Base-by-base conservation (phyloP, 2,888 invertebrate genomes). In the Uloborus plumipes region DNA sequence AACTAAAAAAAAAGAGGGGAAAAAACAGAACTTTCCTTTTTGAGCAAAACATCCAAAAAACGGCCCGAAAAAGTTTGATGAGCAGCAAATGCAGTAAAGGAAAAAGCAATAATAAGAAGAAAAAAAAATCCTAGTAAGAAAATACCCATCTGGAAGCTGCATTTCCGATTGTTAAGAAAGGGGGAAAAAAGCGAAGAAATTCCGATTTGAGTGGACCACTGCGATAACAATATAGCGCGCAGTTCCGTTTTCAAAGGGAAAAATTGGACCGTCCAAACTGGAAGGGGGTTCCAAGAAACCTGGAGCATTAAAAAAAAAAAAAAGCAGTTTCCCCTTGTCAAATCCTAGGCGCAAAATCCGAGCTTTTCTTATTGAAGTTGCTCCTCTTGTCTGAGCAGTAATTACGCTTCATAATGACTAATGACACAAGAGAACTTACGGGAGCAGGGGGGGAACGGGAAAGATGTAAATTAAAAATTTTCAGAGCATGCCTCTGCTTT, bases 401-500 rank as follows among this genome's bases (percentile, higher is more conserved):
- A 82, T 82, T 82, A 82, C 75, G 71, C 65, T 53, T 39, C 66
- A 82, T 82, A 82, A 82, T 82, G 81, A 82, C 81, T 81, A 64
- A 81, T 61, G 69, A 74, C 74, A 74, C 61, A 75, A 65, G 75
- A 81, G 81, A 65, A 75, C 58, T 55, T 70, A 31, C 53, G 15
- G 18, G 62, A 16, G 22, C 1, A 16, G 26, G 49, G n/a, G 49
- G 49, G 49, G 59, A 61, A 50, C 31, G 51, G 39, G 65, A 76
- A 76, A 82, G 69, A 76, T 61, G 70, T 64, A 81, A 81, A 81
- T 81, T 81, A 81, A 76, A 82, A 82, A 67, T 82, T 82, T 80
- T 80, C 81, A 69, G 73, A 75, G 71, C 76, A 74, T 65, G 78
- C 74, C 22, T 79, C 67, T 65, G 74, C 62, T 75, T 82, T 82